Conservation (phyloP, 2,797 vertebrate species). For the Ceryle rudis region DNA sequence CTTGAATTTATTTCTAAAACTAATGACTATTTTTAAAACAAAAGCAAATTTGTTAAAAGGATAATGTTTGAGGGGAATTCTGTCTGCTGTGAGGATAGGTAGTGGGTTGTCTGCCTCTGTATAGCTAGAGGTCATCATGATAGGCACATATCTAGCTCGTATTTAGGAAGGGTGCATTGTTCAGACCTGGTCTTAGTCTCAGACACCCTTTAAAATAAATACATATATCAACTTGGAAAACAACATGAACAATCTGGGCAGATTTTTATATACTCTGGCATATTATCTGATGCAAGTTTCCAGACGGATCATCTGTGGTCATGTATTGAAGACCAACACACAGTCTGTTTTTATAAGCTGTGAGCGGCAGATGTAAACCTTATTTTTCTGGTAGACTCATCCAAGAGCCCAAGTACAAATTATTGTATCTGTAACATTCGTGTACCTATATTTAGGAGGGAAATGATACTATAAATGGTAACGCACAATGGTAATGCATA, state of each 20-base stretch:
- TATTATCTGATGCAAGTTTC: background rate
- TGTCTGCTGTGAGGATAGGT: background rate
- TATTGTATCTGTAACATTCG: background rate
- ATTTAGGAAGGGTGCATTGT: background rate
- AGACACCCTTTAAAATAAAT: background rate
- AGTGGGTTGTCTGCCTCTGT: background rate
- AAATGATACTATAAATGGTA: background rate
- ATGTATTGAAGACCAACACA: background rate
- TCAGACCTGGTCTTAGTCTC: background rate
- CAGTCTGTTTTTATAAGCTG: background rate
- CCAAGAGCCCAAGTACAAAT: background rate
- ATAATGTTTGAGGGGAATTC: background rate
- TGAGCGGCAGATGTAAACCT: background rate
- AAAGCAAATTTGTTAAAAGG: background rate
- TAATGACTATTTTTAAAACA: background rate
- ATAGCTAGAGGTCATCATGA: background rate
- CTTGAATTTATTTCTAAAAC: background rate
- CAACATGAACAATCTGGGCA: background rate
- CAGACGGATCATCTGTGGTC: background rate
- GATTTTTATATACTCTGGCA: conserved; percentile 2
- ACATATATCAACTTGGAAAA: background rate
- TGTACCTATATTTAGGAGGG: background rate
- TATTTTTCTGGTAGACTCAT: background rate
- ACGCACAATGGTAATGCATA: no score
- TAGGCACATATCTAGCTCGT: background rate